Evolutionary conservation across 2,888 invertebrate species (phyloP), one percentile per base, ranked within the genome.

Genomic region (Dryomyza anilis): DNA sequence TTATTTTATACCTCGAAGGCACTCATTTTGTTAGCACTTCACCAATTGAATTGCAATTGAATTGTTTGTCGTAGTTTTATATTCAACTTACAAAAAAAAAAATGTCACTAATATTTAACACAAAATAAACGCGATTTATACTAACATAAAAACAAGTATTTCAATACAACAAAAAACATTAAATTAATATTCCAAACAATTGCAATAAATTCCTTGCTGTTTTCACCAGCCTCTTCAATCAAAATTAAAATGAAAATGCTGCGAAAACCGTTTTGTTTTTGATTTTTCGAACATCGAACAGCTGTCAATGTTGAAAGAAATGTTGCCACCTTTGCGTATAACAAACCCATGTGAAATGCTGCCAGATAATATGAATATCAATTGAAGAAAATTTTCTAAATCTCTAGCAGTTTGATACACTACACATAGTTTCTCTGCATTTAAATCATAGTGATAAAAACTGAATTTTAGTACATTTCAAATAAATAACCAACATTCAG

Each of bases 21-120:
- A 72, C 83, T 83, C 83, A 83, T 83, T 56, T 67, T 71, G 23
- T 14, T 12, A 23, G n/a, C n/a, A n/a, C n/a, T n/a, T n/a, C n/a
- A n/a, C n/a, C n/a, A n/a, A n/a, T n/a, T n/a, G n/a, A n/a, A n/a
- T n/a, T n/a, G n/a, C n/a, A n/a, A n/a, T n/a, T n/a, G n/a, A n/a
- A n/a, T n/a, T n/a, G n/a, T n/a, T n/a, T n/a, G n/a, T n/a, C n/a
- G n/a, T n/a, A n/a, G n/a, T 7, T 5, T 5, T 39, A 6, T 39
- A 39, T 33, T 33, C 33, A 39, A 39, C 12, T 6, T 39, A 2
- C 3, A 39, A 63, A 59, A 55, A 19, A 46, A 39, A 14, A 39
- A 39, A 39, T n/a, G 39, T 39, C n/a, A 14, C 12, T 39, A 39
- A 39, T n/a, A 39, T 39, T 5, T 12, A 29, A 14, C 43, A 14